Evolutionary conservation across 2,797 vertebrate genomes (phyloP).

Genomic region (Hydrophis major): DNA sequence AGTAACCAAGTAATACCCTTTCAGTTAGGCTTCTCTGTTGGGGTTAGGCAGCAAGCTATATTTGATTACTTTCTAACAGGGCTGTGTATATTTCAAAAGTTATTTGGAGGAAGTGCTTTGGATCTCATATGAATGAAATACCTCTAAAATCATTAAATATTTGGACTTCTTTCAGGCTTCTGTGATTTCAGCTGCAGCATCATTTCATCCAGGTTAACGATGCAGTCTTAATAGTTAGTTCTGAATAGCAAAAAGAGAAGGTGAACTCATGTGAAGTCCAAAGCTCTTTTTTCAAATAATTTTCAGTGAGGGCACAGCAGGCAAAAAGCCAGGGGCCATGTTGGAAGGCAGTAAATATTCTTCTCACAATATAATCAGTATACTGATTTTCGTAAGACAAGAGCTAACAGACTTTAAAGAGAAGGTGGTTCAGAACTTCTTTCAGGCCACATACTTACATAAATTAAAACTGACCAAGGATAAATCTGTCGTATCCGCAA

Average conservation of each 20-base stretch:
- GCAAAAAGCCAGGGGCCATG: constrained; percentile 64
- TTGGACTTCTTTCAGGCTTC: neutral
- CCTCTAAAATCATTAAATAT: neutral
- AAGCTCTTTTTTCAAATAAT: constrained; percentile 24
- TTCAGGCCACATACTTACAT: neutral
- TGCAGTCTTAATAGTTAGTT: neutral
- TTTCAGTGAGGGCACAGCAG: constrained; percentile 19
- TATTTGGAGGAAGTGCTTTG: neutral
- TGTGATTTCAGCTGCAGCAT: neutral
- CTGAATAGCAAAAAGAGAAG: neutral
- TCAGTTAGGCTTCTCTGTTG: constrained; percentile 47
- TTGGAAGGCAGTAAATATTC: constrained; percentile 67
- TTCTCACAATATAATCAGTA: constrained; percentile 27
- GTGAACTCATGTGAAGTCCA: neutral
- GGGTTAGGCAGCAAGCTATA: constrained; percentile 45
- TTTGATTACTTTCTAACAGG: neutral
- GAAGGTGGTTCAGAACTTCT: constrained; percentile 1
- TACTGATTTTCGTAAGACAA: neutral
- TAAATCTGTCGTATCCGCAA: no score
- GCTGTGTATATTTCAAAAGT: neutral
- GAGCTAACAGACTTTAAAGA: constrained; percentile 4
- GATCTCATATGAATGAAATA: neutral
- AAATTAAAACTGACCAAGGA: neutral
- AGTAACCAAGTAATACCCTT: constrained; percentile 42
- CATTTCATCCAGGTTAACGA: neutral